Percentiles rank a stretch among this genome's conserved stretches.
These are phyloP conservation scores for Thereva nobilitata DNA, from an alignment of 2,888 invertebrate species.

Conservation along the genomic window DNA sequence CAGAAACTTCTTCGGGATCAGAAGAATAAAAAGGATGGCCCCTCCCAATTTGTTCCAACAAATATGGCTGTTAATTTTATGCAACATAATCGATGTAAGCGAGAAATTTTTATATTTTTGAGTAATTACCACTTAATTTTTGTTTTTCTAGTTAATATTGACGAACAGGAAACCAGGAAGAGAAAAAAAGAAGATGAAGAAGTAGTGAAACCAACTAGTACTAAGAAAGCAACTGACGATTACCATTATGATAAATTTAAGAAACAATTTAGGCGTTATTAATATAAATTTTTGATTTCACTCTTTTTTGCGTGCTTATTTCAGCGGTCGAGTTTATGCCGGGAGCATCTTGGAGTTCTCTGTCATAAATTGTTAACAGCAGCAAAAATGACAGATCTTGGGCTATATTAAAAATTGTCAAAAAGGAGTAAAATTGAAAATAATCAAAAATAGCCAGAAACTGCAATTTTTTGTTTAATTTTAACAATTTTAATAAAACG, in stretches of 20 bases:
- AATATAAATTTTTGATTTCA: slow-evolving; percentile 45
- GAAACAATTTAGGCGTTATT: slow-evolving; percentile 90
- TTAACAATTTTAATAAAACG: no score
- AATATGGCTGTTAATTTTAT: slow-evolving; percentile 99
- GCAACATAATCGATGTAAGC: slow-evolving; percentile 91
- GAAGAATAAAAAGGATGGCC: slow-evolving; percentile 88
- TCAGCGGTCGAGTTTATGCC: no score
- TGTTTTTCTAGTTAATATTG: slow-evolving; percentile 77
- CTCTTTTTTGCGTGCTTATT: not conserved
- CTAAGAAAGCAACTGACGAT: slow-evolving; percentile 94
- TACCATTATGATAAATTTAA: slow-evolving; percentile 96
- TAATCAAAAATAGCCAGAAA: no score
- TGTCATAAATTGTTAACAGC: no score
- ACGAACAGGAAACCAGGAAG: slow-evolving; percentile 64
- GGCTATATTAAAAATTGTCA: no score
- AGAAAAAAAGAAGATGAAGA: slow-evolving; percentile 60
- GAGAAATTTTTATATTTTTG: not conserved
- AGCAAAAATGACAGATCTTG: no score
- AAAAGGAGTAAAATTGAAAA: no score
- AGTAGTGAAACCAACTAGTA: slow-evolving; percentile 66
- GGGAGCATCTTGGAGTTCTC: no score
- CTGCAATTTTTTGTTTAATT: no score
- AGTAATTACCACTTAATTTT: slow-evolving; percentile 28
- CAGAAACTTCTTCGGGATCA: slow-evolving; percentile 86
- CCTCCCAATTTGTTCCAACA: slow-evolving; percentile 94